Evolutionary conservation across 64 coral and sea anemone genomes (phyloP).

Genomic region (Pachyseris speciosa): DNA sequence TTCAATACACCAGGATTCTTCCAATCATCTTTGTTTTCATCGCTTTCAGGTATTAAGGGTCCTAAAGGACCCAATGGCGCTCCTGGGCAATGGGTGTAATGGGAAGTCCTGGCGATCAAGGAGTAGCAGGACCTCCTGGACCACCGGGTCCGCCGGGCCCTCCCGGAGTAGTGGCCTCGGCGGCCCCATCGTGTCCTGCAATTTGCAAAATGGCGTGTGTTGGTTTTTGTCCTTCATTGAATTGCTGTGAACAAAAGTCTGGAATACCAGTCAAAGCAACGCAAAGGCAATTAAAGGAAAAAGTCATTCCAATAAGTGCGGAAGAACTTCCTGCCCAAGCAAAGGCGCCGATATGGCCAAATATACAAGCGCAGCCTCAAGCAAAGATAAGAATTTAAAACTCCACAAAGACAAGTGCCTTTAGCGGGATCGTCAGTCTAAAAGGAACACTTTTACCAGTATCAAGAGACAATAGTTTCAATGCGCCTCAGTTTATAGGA

Average conservation of each 20-base stretch:
- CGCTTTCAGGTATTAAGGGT: not conserved
- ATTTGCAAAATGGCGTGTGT: slow-evolving; percentile 23
- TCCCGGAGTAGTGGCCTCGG: not conserved
- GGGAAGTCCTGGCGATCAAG: not conserved
- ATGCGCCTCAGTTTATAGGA: too few species aligned
- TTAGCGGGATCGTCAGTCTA: too few species aligned
- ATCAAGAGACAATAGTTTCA: too few species aligned
- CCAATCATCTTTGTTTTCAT: not conserved
- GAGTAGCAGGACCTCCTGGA: not conserved
- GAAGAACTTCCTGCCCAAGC: too few species aligned
- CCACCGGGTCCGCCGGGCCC: not conserved
- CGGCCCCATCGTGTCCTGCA: not conserved
- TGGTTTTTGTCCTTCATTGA: not conserved
- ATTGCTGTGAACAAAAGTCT: slow-evolving; percentile 30
- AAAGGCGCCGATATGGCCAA: too few species aligned
- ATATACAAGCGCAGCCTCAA: too few species aligned
- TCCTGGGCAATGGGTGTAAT: not conserved
- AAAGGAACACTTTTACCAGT: too few species aligned
- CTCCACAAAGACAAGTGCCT: too few species aligned
- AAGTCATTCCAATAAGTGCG: too few species aligned
- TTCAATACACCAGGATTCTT: not conserved
- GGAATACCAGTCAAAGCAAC: not conserved
- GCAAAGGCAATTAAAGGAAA: too few species aligned
- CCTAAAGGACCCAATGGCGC: not conserved
- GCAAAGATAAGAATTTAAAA: too few species aligned